Conservation (phyloP, 2,113 vertebrate species). For the Spea bombifrons region DNA sequence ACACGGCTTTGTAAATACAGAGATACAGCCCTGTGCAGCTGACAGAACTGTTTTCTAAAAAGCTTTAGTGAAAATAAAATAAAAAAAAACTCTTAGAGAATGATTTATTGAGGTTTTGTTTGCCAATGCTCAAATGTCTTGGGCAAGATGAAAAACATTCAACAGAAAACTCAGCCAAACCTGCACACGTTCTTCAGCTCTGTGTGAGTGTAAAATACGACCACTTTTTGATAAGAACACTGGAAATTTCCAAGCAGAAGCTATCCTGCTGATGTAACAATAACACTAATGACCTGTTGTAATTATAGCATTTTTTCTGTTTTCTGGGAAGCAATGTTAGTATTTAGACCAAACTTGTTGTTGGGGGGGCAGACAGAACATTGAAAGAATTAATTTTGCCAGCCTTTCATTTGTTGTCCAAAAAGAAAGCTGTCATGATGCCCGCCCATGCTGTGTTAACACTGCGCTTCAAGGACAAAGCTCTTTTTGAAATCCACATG, state of each 20-base stretch:
- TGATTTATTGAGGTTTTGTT: no score
- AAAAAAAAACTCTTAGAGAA: no score
- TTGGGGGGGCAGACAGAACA: neutral
- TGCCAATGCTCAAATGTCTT: no score
- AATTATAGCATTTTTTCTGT: neutral
- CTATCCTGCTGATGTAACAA: neutral
- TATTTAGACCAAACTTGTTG: neutral
- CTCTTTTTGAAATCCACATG: constrained; percentile 7
- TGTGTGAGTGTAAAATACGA: neutral
- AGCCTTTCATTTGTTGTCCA: neutral
- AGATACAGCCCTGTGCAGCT: no score
- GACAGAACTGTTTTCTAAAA: no score
- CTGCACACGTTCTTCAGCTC: no score
- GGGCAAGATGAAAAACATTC: no score
- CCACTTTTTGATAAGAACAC: neutral
- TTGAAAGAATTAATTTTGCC: neutral
- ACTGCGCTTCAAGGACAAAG: neutral
- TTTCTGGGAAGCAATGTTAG: neutral
- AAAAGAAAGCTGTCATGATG: neutral
- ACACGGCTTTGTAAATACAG: no score
- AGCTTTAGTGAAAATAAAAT: no score
- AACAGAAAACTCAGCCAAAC: no score
- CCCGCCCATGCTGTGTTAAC: constrained; percentile 1
- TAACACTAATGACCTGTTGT: neutral
- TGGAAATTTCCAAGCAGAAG: neutral